Conservation (phyloP, 1,140 invertebrate species). For the Drosophila sucinea region DNA sequence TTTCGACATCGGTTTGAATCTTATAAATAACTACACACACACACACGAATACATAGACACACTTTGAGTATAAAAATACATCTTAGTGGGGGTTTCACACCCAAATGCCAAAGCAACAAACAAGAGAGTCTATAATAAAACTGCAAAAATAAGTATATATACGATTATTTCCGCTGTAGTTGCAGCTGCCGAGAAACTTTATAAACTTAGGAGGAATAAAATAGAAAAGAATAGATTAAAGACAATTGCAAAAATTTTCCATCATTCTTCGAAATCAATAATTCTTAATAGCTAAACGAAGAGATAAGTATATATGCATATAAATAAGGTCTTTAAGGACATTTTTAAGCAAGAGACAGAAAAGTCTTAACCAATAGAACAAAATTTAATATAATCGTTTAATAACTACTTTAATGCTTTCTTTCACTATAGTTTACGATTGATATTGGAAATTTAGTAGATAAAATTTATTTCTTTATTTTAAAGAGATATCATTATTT, state of each 20-base stretch:
- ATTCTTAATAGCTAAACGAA: neutral
- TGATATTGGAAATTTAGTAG: no score
- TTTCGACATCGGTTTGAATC: slow-evolving; percentile 2
- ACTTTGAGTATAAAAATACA: slow-evolving; percentile 35
- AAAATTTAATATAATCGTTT: no score
- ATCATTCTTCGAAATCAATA: slow-evolving; percentile 5
- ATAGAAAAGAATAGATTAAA: neutral
- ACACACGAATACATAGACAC: neutral
- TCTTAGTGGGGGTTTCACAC: slow-evolving; percentile 36
- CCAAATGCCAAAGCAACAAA: slow-evolving; percentile 55
- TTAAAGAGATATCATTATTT: no score
- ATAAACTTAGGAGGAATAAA: slow-evolving; percentile 3
- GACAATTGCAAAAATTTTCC: slow-evolving; percentile 4
- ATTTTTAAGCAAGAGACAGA: neutral
- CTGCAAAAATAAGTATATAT: slow-evolving; percentile 2
- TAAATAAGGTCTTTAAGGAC: no score
- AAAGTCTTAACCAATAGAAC: neutral
- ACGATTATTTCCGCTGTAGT: neutral
- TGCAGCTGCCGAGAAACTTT: neutral
- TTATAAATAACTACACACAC: neutral
- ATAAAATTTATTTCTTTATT: no score
- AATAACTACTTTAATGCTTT: no score
- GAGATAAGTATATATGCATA: no score
- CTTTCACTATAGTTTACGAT: no score
- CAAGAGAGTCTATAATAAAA: slow-evolving; percentile 47